Evolutionary conservation across 30 jellyfish, hydroid and myxozoan species (phyloP).

Genomic region (Aurelia sp.): DNA sequence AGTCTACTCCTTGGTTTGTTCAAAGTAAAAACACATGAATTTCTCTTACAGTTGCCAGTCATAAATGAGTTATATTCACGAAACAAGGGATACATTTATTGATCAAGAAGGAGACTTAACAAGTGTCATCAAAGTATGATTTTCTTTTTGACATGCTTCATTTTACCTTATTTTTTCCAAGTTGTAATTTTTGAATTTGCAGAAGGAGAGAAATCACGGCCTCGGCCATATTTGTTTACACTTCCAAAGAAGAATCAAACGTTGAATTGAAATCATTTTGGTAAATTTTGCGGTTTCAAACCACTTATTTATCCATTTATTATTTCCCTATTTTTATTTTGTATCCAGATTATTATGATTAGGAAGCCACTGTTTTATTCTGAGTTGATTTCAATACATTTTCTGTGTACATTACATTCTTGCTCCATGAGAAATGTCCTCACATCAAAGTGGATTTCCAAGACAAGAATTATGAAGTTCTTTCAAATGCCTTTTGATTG

Average conservation of each 20-base stretch:
- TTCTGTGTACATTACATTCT: too few relatives aligned
- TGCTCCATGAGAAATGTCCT: too few relatives aligned
- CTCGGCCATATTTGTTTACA: conserved; percentile 11
- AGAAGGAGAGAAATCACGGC: not conserved
- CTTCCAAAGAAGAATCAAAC: not conserved
- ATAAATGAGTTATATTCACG: conserved; percentile 48
- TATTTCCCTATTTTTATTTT: too few relatives aligned
- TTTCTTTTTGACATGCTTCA: not conserved
- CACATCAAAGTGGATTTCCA: too few relatives aligned
- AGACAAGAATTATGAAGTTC: too few relatives aligned
- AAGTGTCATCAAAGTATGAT: conserved; percentile 43
- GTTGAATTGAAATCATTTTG: not conserved
- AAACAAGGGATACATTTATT: conserved; percentile 1
- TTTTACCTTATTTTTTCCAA: not conserved
- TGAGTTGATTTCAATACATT: too few relatives aligned
- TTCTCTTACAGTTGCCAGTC: conserved; percentile 53
- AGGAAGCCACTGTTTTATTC: too few relatives aligned
- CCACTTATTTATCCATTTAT: too few relatives aligned
- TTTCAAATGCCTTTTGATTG: too few relatives aligned
- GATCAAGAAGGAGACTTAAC: conserved; percentile 45
- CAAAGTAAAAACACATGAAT: too few relatives aligned
- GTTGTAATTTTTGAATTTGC: not conserved
- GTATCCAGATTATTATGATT: too few relatives aligned
- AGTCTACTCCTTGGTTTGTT: too few relatives aligned
- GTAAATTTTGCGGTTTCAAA: conserved; percentile 6